Evolutionary conservation across 2,888 invertebrate genomes (phyloP).

Genomic region (Platycheirus rosarum): DNA sequence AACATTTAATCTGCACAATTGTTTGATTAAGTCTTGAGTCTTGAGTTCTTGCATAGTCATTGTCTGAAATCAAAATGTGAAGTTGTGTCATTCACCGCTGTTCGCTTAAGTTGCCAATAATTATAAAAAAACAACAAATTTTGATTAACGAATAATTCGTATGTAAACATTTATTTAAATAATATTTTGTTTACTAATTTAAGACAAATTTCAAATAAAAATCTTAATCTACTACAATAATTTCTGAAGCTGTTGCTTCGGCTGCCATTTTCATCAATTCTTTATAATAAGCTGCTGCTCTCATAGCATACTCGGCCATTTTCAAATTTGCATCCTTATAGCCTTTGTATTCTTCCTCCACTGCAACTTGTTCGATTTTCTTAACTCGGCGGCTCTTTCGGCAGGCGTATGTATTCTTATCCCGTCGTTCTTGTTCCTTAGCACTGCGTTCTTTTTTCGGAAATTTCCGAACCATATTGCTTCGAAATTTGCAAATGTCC

Average conservation of each 20-base stretch:
- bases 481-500: conserved; percentile 75
- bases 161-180: no score
- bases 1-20: no score
- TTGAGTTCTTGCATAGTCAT: no score
- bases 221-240: conserved; percentile 75
- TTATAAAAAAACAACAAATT: no score
- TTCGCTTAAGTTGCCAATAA: no score
- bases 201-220: no score
- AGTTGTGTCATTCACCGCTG: no score
- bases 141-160: conserved; percentile 4
- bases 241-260: conserved; percentile 5
- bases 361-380: conserved; percentile 78
- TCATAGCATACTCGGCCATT: conserved; percentile 77
- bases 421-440: conserved; percentile 80
- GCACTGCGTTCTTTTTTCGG: conserved; percentile 79
- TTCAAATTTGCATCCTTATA: conserved; percentile 75
- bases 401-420: conserved; percentile 80
- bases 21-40: no score
- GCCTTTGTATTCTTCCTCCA: conserved; percentile 79
- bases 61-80: no score
- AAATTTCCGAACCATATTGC: conserved; percentile 80
- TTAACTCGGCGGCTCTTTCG: conserved; percentile 80
- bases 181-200: no score
- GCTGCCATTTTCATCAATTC: conserved; percentile 75
- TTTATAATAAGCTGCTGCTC: conserved; percentile 77